Evolutionary conservation across 2,113 vertebrate genomes (phyloP), one percentile per base, ranked within the genome.

Genomic region (Eurypyga helias): DNA sequence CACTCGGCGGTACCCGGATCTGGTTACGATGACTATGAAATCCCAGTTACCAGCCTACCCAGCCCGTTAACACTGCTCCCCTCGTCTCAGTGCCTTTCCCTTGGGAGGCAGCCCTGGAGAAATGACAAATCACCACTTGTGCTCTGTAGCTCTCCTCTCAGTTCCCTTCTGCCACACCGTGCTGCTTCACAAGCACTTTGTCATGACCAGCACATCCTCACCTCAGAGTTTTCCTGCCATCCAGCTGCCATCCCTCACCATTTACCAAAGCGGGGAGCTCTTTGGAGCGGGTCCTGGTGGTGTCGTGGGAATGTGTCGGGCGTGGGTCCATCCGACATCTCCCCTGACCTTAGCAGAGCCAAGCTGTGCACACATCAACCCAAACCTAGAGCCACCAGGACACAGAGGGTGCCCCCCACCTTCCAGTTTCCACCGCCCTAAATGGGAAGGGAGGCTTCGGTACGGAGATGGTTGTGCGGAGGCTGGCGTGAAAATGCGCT

Each of bases 401-500:
- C 17, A 28, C 54, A 83, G 10, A 79, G 33, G 29, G 29, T 45
- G 17, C 15, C 19, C 28, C 41, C 34, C 5, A 1, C 46, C 76
- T 51, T 89, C n/a, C 54, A 73, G 36, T 29, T 92, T 45, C 60
- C 38, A 81, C 38, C 1, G 2, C 26, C 21, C 16, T 17, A 21
- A 62, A 34, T 19, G 45, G 48, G 80, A 90, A 81, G 31, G 38
- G 7, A 78, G n/a, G 54, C 36, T 57, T 41, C n/a, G 8, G 60
- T 28, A 60, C 20, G 17, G 36, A 48, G 61, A 24, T n/a, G 45
- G 26, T 14, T 48, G 36, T 7, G 10, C 49, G 82, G 33, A 66
- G 41, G 33, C 28, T 14, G 8, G 54, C 24, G 43, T 13, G 26
- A 69, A 78, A 87, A 83, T 9, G n/a, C 0, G 0, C 41, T n/a